A percentile compares a stretch with the other conserved stretches of the same genome.
Conservation (phyloP, 1,140 invertebrate species). For the Lordiphosa collinella region DNA sequence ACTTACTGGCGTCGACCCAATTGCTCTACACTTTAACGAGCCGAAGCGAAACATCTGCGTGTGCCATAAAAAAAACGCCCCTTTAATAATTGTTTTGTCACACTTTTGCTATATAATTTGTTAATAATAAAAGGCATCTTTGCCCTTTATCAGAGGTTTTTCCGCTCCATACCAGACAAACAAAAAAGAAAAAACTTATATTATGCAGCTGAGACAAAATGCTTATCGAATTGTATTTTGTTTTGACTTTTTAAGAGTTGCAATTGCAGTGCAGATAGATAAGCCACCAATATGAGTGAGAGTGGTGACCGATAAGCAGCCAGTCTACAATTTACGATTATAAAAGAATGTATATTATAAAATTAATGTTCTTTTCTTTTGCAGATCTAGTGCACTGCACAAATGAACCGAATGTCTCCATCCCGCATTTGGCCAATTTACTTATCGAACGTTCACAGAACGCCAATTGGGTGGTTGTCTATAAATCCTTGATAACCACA, state of each 20-base stretch:
- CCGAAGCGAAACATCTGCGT: slow-evolving; percentile 21
- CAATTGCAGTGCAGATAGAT: no score
- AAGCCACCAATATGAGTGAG: no score
- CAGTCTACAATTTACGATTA: background rate
- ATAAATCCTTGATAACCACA: slow-evolving; percentile 98
- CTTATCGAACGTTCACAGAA: slow-evolving; percentile 98
- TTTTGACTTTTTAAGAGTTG: no score
- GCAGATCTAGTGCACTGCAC: slow-evolving; percentile 99
- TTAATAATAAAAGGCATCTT: no score
- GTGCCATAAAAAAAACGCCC: slow-evolving; percentile 26
- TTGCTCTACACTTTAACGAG: no score
- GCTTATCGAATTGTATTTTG: no score
- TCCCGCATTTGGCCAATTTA: slow-evolving; percentile 98
- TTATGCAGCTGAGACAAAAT: no score
- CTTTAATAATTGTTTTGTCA: slow-evolving; percentile 21
- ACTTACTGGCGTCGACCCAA: slow-evolving; percentile 4
- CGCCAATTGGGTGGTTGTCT: slow-evolving; percentile 98
- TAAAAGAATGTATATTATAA: background rate
- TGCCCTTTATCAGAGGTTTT: no score
- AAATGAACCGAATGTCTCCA: slow-evolving; percentile 99
- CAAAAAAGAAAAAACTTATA: no score
- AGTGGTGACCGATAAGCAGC: no score
- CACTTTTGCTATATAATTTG: slow-evolving; percentile 2
- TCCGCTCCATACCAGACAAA: no score
- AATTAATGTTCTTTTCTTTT: slow-evolving; percentile 12